phyloP scores from a whole-genome alignment of 2,113 vertebrate genomes.

The Marmota monax region DNA sequence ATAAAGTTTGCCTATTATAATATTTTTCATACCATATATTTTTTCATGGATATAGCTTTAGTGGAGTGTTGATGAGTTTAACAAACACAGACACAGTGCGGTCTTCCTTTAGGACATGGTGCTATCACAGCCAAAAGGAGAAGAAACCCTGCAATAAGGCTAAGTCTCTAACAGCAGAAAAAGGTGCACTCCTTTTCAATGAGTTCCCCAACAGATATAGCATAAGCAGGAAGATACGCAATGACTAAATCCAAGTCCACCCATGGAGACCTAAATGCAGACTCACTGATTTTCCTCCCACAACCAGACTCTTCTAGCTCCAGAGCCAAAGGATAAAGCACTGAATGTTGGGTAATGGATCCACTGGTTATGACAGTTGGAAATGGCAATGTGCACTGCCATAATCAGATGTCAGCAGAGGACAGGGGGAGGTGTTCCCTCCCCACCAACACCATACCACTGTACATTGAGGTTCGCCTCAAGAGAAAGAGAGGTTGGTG shows the following conservation, averaged over 20 bases:
- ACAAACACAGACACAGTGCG: background rate
- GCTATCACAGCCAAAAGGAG: background rate
- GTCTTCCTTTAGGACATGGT: background rate
- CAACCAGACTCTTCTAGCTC: background rate
- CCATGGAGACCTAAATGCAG: rapidly evolving
- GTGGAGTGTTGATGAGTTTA: background rate
- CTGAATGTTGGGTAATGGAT: background rate
- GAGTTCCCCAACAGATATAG: background rate
- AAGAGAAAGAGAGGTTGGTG: background rate
- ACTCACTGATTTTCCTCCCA: background rate
- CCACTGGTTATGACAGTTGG: background rate
- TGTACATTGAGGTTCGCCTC: background rate
- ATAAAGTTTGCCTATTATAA: background rate
- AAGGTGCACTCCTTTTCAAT: background rate
- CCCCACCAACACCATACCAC: rapidly evolving
- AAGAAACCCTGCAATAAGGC: background rate
- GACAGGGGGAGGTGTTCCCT: background rate
- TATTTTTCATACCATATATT: background rate
- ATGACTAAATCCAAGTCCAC: rapidly evolving
- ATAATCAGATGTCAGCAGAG: background rate
- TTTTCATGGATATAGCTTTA: background rate
- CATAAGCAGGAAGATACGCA: no score
- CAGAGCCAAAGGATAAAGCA: background rate
- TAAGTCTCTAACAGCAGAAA: background rate
- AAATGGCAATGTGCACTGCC: background rate